Evolutionary conservation across 1,140 invertebrate genomes (phyloP).

Genomic region (Pseudomyrmex concolor): DNA sequence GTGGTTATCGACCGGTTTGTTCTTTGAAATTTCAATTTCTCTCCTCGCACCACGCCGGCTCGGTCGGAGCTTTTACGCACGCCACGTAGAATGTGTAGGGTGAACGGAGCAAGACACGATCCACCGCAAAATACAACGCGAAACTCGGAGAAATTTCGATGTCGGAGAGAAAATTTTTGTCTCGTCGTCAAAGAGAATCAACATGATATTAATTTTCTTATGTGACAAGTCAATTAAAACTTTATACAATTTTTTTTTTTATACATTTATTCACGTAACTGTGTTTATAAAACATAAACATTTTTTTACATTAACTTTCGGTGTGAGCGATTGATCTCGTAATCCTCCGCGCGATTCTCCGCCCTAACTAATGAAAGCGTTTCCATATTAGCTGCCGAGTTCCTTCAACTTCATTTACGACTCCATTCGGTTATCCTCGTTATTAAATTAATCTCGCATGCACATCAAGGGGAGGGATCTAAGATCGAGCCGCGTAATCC

Average conservation of each 20-base stretch:
- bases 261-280: too few relatives aligned
- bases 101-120: not conserved
- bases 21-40: slow-evolving; percentile 55
- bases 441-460: slow-evolving; percentile 53
- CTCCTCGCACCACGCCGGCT: not conserved
- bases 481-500: slow-evolving; percentile 54
- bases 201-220: too few relatives aligned
- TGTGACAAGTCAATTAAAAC: too few relatives aligned
- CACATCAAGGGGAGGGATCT: slow-evolving; percentile 25
- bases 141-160: too few relatives aligned
- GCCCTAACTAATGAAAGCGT: slow-evolving; percentile 28
- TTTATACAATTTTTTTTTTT: too few relatives aligned
- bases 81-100: not conserved
- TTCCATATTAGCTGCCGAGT: slow-evolving; percentile 45
- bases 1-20: slow-evolving; percentile 11
- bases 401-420: slow-evolving; percentile 51
- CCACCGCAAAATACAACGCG: too few relatives aligned
- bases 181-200: too few relatives aligned
- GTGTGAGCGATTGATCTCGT: slow-evolving; percentile 14
- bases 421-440: slow-evolving; percentile 42
- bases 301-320: slow-evolving; percentile 13
- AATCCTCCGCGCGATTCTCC: not conserved
- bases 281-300: too few relatives aligned
- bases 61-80: slow-evolving; percentile 6
- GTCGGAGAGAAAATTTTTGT: too few relatives aligned